Evolutionary conservation across 2,113 vertebrate species (phyloP).

Genomic region (Nansenia antarctica): DNA sequence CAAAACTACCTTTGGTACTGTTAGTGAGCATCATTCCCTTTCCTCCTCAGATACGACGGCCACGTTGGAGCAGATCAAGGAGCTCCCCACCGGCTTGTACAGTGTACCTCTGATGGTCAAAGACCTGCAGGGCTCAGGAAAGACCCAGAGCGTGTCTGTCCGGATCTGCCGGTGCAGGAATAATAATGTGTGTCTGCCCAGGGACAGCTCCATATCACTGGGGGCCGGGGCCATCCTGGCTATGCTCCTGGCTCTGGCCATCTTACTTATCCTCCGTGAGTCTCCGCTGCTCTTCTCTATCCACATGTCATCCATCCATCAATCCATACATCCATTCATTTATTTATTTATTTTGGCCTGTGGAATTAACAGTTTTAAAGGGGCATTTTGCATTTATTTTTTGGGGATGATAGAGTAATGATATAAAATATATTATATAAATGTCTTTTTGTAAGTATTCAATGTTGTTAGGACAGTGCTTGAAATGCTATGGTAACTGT

Average conservation of each 20-base stretch:
- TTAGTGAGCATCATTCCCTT: neutral
- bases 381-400: too few species aligned
- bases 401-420: too few species aligned
- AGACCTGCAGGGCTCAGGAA: slow-evolving; percentile 75
- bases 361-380: neutral
- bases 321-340: too few species aligned
- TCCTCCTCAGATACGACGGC: slow-evolving; percentile 69
- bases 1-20: neutral
- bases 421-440: neutral
- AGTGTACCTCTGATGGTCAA: slow-evolving; percentile 68
- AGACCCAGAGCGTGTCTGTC: slow-evolving; percentile 55
- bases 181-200: slow-evolving; percentile 26
- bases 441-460: too few species aligned
- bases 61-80: slow-evolving; percentile 56
- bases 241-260: slow-evolving; percentile 81
- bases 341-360: neutral
- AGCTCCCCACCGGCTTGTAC: slow-evolving; percentile 66
- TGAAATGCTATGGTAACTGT: too few species aligned
- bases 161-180: slow-evolving; percentile 64
- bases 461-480: too few species aligned
- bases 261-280: slow-evolving; percentile 84
- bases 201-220: slow-evolving; percentile 55
- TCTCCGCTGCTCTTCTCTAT: slow-evolving; percentile 21
- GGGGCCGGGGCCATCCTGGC: slow-evolving; percentile 82
- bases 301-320: too few species aligned